phyloP scores from a whole-genome alignment of 2,797 vertebrate genomes.

The Catamblyrhynchus diadema region DNA sequence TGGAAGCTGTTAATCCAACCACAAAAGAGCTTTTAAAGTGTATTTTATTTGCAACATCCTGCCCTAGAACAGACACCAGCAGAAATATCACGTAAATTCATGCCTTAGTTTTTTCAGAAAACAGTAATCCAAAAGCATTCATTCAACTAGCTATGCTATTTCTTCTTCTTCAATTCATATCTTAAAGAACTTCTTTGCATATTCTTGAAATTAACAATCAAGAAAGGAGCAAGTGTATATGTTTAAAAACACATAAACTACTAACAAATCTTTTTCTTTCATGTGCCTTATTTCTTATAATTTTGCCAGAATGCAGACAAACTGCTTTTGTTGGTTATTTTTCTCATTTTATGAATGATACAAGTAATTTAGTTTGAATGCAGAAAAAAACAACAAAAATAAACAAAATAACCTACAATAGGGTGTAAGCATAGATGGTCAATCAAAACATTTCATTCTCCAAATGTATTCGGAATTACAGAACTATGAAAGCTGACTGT shows the following conservation, averaged over 20 bases:
- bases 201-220: not conserved
- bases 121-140: not conserved
- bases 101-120: not conserved
- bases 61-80: not conserved
- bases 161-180: not conserved
- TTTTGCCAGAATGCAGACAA: not conserved
- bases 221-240: not conserved
- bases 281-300: not conserved
- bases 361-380: not conserved
- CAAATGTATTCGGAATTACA: not conserved
- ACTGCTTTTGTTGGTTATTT: not conserved
- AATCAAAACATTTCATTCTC: not conserved
- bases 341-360: not conserved
- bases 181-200: not conserved
- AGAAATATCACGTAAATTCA: not conserved
- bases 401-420: not conserved
- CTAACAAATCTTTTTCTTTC: not conserved
- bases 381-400: not conserved
- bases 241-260: not conserved
- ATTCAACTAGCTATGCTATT: not conserved
- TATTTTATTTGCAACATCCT: not conserved
- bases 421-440: not conserved
- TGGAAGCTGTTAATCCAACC: not conserved
- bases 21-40: not conserved
- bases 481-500: not conserved